Evolutionary conservation across 92 coral and sea anemone species (phyloP), one percentile per base, ranked within the genome.

Genomic region (Porites evermanni): DNA sequence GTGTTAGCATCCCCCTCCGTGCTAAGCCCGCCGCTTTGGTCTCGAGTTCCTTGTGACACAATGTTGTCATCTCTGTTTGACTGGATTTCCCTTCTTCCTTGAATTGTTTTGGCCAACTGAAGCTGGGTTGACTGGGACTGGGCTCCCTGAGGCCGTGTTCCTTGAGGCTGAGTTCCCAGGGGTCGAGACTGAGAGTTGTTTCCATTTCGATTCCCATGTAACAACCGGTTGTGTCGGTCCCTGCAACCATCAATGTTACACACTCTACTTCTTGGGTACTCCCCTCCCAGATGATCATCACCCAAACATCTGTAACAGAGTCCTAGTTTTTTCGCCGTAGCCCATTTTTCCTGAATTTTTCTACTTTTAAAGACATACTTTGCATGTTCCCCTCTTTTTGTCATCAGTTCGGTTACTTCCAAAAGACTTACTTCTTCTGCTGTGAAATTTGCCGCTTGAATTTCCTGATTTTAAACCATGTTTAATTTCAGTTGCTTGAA

Each of bases 1-100:
- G 67, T 59, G 69, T 77, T 77, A 77, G 68, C 73, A 84, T 74
- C 64, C 88, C 88, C 88, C 83, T 85, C 80, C 81, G 81, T 84
- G 73, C 51, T 68, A 60, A 26, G 26, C 72, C 72, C 38, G 59
- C 58, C 26, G 58, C 82, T 13, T 78, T 8, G 56, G 18, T n/a
- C 71, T 19, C 64, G 82, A 14, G 72, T 79, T 79, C 74, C 74
- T 18, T 79, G 56, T 60, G 54, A 11, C 26, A 38, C 56, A 60
- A 69, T 26, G 69, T 77, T 77, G 64, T 79, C 73, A 26, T 26
- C 29, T 26, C 29, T 26, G 29, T 26, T 26, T 26, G 29, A 26
- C 29, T 26, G 29, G 29, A 65, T 65, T 8, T 73, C 24, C 24
- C 19, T 8, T 73, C 78, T 18, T 19, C 47, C 56, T 29, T 10